phyloP scores from a whole-genome alignment of 2,888 invertebrate species.

The Thysanoteuthis rhombus region DNA sequence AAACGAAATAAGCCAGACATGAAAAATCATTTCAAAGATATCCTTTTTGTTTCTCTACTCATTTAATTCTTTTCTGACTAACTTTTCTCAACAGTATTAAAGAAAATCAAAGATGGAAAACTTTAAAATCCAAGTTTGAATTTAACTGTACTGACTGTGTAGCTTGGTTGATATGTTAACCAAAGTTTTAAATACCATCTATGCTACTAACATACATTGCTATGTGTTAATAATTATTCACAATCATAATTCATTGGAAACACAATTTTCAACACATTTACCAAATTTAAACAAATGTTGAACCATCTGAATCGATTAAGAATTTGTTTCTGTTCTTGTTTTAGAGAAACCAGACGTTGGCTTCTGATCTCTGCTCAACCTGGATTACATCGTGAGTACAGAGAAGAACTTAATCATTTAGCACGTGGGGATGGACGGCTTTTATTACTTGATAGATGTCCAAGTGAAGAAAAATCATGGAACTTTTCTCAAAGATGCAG shows the following conservation, averaged over 20 bases:
- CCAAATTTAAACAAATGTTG: neutral
- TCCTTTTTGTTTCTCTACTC: no score
- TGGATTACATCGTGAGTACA: slow-evolving; percentile 76
- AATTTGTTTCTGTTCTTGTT: neutral
- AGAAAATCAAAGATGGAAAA: no score
- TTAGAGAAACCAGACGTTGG: slow-evolving; percentile 63
- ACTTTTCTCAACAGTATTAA: no score
- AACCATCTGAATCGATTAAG: neutral
- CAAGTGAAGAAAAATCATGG: slow-evolving; percentile 43
- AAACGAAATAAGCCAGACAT: no score
- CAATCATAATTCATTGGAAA: neutral
- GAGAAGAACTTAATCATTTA: slow-evolving; percentile 72
- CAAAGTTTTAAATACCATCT: neutral
- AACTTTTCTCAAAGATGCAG: slow-evolving; percentile 72
- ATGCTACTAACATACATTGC: neutral
- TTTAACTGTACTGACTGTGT: neutral
- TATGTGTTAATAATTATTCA: neutral
- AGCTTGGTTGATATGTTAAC: neutral
- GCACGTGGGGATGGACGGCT: slow-evolving; percentile 71
- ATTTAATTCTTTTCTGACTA: no score
- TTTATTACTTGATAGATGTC: slow-evolving; percentile 69
- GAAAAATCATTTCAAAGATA: no score
- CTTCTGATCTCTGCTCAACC: slow-evolving; percentile 82
- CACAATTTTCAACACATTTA: neutral
- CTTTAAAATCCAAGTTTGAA: no score